Percentiles rank a stretch among this genome's conserved stretches.
Conservation (phyloP, 2,113 vertebrate genomes). For the Lanius collurio region DNA sequence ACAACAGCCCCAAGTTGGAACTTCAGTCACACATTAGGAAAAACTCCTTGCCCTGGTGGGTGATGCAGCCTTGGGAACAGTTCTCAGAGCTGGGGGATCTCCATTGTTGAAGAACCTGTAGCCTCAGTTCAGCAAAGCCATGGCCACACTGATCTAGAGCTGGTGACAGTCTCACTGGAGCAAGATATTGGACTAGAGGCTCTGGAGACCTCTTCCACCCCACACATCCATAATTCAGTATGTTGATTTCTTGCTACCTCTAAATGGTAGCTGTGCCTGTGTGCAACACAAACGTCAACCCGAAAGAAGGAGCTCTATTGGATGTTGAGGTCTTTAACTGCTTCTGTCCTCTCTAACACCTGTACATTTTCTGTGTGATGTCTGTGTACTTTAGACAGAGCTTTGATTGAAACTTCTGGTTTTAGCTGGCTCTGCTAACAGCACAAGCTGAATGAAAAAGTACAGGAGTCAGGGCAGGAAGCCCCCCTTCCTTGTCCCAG, state of each 20-base stretch:
- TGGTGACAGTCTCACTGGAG: not conserved
- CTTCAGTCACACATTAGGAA: not conserved
- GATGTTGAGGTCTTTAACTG: not conserved
- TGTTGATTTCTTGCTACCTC: not conserved
- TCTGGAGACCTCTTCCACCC: not conserved
- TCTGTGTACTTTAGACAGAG: not conserved
- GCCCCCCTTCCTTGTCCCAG: not conserved
- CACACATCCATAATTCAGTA: not conserved
- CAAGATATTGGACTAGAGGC: not conserved
- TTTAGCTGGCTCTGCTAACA: not conserved
- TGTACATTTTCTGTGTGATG: not conserved
- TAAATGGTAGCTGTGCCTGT: not conserved
- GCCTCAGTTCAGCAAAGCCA: not conserved
- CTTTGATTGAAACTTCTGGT: not conserved
- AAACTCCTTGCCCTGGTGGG: not conserved
- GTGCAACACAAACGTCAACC: not conserved
- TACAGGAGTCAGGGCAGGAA: not conserved
- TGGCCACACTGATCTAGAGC: not conserved
- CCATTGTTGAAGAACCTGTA: not conserved
- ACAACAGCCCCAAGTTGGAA: not conserved
- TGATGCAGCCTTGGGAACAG: not conserved
- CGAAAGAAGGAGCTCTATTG: not conserved
- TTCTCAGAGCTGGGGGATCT: not conserved
- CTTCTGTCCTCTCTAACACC: not conserved
- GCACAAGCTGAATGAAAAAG: not conserved